Conservation (phyloP, 2,113 vertebrate species). For the Hippocampus guttulatus region DNA sequence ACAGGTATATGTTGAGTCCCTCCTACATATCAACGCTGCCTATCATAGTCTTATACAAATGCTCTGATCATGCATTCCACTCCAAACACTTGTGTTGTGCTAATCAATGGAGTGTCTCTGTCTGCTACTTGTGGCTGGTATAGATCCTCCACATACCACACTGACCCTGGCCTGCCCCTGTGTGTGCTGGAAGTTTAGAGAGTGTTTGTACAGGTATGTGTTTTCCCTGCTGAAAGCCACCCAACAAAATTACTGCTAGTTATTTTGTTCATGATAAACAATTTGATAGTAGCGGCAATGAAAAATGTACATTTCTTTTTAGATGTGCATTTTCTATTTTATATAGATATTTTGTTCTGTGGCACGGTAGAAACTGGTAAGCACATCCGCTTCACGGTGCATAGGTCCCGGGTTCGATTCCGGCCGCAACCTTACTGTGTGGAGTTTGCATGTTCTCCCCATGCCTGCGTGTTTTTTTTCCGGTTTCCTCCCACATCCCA, state of each 20-base stretch:
- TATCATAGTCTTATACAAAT: constrained; percentile 50
- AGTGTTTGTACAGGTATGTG: background rate
- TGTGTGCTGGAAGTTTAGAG: constrained; percentile 17
- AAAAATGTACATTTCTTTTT: no score
- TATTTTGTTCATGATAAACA: background rate
- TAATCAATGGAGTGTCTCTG: constrained; percentile 49
- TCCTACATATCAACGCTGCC: constrained; percentile 35
- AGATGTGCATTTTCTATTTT: no score
- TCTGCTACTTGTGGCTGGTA: constrained; percentile 45
- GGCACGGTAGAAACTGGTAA: no score
- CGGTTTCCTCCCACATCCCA: no score
- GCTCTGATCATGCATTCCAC: constrained; percentile 43
- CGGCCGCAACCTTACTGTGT: no score
- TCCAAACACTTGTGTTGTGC: constrained; percentile 20
- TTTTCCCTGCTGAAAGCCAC: background rate
- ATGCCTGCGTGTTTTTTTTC: no score
- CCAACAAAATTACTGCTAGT: background rate
- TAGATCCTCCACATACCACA: constrained; percentile 37
- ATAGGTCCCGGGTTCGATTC: no score
- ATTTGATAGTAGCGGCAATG: background rate
- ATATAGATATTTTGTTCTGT: no score
- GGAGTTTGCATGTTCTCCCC: no score
- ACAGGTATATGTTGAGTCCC: constrained; percentile 5
- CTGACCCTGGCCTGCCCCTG: constrained; percentile 27
- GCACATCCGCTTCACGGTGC: no score